Base-by-base conservation (phyloP, 64 coral and sea anemone species). In the Anthopleura sola region DNA sequence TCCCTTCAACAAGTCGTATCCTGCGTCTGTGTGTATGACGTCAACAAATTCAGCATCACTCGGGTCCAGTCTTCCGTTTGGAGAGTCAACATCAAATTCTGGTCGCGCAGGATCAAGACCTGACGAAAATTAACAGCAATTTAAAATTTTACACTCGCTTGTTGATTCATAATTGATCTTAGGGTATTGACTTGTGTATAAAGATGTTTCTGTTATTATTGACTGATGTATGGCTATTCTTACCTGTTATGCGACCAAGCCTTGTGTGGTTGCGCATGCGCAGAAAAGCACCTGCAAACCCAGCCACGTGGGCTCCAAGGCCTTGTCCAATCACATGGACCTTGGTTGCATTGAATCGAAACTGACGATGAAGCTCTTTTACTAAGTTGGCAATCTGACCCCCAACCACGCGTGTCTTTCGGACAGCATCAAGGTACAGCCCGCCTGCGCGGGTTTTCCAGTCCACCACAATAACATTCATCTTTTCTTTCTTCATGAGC, bases 301-400 rank as follows among this genome's bases (percentile, higher is more conserved):
- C 94, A 7, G 90, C 90, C 1, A 87, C 74, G 17, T 96, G 94
- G 28, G 94, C 94, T 18, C 94, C 94, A 38, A 96, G 83, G 24
- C 94, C 92, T 79, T 96, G 94, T 7, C 94, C 94, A 84, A 96
- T 96, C n/a, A 96, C 20, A 18, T 96, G 94, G 60, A 89, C 78
- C 5, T 75, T 85, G 15, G 53, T 75, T 33, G 92, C 34, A 48
- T 82, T 55, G 32, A 86, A 86, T n/a, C 85, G 92, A 29, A 95
- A 24, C 19, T 95, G 93, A 62, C 74, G 56, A 2, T 78, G 83
- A 23, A 68, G 81, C 37, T 92, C 44, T 48, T 53, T 83, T 53
- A 95, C 88, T 29, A 95, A 82, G 46, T 92, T 19, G 16, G 87
- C 84, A 15, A 92, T 33, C 60, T 96, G 90, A 49, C 55, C 47